Percentiles rank a stretch among this genome's conserved stretches.
Evolutionary conservation across 2,888 invertebrate species (phyloP).

Genomic region (Dyspetes luteomarginatus): DNA sequence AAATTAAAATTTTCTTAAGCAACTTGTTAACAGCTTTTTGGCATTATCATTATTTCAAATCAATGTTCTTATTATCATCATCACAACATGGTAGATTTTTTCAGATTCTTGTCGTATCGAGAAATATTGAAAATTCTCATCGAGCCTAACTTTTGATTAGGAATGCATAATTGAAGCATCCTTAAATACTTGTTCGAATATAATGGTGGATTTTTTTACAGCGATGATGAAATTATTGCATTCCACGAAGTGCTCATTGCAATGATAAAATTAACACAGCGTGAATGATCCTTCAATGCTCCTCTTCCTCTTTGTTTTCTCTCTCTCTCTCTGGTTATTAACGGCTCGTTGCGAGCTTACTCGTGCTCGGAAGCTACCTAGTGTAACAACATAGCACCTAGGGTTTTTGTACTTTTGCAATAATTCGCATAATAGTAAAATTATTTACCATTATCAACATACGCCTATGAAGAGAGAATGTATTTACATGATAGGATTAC

Average conservation of each 20-base stretch:
- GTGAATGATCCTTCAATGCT: slow-evolving; percentile 57
- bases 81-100: too few relatives aligned
- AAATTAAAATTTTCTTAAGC: too few relatives aligned
- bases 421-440: slow-evolving; percentile 81
- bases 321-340: slow-evolving; percentile 25
- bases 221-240: slow-evolving; percentile 51
- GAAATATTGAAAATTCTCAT: too few relatives aligned
- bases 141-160: too few relatives aligned
- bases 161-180: too few relatives aligned
- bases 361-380: slow-evolving; percentile 74
- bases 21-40: too few relatives aligned
- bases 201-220: slow-evolving; percentile 15
- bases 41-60: too few relatives aligned
- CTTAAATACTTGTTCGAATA: slow-evolving; percentile 28
- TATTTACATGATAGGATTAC: slow-evolving; percentile 81
- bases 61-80: too few relatives aligned
- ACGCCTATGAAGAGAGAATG: slow-evolving; percentile 77
- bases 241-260: background rate
- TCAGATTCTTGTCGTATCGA: too few relatives aligned
- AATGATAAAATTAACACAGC: slow-evolving; percentile 27
- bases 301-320: slow-evolving; percentile 1
- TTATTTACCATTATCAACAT: slow-evolving; percentile 73
- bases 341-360: slow-evolving; percentile 63
- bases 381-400: slow-evolving; percentile 83
- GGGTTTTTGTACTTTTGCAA: slow-evolving; percentile 83